Conservation (phyloP, 2,113 vertebrate genomes). For the Eptesicus fuscus region DNA sequence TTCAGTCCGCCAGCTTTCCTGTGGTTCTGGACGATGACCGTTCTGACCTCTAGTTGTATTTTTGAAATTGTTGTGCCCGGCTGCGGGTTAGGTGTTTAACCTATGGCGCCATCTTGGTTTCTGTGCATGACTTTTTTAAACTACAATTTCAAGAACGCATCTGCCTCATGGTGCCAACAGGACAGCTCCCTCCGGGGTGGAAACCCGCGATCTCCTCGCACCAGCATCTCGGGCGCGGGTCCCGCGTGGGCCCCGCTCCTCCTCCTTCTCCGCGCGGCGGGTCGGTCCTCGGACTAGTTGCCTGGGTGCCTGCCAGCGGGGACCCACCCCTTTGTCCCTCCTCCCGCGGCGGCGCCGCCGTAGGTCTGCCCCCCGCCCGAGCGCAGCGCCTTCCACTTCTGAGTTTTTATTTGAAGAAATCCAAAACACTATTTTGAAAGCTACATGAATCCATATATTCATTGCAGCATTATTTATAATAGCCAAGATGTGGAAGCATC, state of each 20-base stretch:
- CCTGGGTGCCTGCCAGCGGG: not conserved
- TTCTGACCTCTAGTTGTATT: too few species aligned
- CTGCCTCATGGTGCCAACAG: conserved; percentile 38
- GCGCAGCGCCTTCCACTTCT: not conserved
- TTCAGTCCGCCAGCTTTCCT: too few species aligned
- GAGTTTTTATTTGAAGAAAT: not conserved
- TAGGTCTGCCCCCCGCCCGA: not conserved
- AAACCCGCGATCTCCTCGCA: conserved; percentile 66
- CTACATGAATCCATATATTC: not conserved
- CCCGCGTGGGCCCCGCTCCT: not conserved
- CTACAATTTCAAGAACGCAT: not conserved
- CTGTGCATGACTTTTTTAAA: conserved; percentile 11
- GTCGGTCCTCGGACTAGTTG: not conserved
- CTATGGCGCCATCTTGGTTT: too few species aligned
- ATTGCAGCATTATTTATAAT: not conserved
- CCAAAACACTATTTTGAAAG: not conserved
- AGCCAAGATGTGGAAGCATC: not conserved
- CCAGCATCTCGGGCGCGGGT: conserved; percentile 56
- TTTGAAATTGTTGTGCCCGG: too few species aligned
- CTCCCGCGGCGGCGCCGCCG: conserved; percentile 16
- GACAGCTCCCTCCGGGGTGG: conserved; percentile 58
- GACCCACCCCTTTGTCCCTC: conserved; percentile 70
- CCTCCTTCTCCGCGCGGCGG: not conserved
- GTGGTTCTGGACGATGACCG: too few species aligned
- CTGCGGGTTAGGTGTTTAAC: too few species aligned